Percentiles rank a stretch among this genome's conserved stretches.
Conservation (phyloP, 2,797 vertebrate genomes). For the Brachymystax lenok region DNA sequence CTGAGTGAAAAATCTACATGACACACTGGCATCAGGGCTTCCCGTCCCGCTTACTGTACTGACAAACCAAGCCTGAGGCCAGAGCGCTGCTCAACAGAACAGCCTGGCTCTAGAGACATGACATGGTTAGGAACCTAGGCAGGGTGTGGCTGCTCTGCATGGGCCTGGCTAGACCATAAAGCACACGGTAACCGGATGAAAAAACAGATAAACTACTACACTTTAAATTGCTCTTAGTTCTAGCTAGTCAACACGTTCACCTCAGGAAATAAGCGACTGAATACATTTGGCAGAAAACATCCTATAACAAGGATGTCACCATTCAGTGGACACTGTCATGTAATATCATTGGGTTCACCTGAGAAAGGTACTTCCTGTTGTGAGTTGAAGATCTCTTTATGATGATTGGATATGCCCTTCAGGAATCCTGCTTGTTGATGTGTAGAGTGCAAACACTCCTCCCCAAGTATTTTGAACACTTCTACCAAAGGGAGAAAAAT, state of each 20-base stretch:
- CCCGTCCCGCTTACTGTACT: slow-evolving; percentile 55
- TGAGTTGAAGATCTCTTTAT: not conserved
- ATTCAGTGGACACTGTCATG: not conserved
- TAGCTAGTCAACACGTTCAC: not conserved
- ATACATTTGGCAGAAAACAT: not conserved
- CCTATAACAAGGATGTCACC: not conserved
- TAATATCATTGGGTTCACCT: not conserved
- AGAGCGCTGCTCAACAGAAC: slow-evolving; percentile 8
- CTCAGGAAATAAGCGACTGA: not conserved
- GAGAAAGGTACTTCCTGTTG: not conserved
- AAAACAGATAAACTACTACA: not conserved
- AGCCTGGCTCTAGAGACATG: slow-evolving; percentile 37
- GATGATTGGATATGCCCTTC: not conserved
- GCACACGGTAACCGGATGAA: not conserved
- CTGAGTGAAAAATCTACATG: slow-evolving; percentile 80
- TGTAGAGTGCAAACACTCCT: slow-evolving; percentile 57
- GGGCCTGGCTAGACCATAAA: not conserved
- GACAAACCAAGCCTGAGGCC: slow-evolving; percentile 53
- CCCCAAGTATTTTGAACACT: slow-evolving; percentile 38
- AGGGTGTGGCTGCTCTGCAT: slow-evolving; percentile 17
- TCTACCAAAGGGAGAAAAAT: slow-evolving; percentile 24
- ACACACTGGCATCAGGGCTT: slow-evolving; percentile 62
- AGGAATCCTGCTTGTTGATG: slow-evolving; percentile 48
- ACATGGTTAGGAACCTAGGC: slow-evolving; percentile 12
- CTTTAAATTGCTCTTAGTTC: not conserved